Conservation (phyloP, 2,797 vertebrate species). For the Balearica regulorum region DNA sequence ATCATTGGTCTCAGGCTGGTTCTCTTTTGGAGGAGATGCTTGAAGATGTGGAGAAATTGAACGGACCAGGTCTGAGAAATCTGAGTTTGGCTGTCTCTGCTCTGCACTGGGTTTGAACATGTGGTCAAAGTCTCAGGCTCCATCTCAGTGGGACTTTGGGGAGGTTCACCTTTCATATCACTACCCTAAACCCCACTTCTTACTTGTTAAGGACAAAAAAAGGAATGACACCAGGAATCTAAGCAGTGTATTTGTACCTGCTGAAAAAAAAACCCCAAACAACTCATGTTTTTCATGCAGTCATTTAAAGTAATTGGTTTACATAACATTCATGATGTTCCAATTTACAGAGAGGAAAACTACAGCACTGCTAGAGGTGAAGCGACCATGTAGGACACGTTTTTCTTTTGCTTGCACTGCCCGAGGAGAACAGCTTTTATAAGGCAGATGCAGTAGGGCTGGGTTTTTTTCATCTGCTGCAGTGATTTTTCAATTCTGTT, state of each 20-base stretch:
- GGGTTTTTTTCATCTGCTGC: not conserved
- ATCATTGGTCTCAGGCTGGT: not conserved
- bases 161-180: not conserved
- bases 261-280: not conserved
- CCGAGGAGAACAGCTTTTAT: not conserved
- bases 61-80: not conserved
- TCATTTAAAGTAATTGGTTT: not conserved
- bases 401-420: not conserved
- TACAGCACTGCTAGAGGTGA: not conserved
- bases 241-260: not conserved
- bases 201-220: not conserved
- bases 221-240: not conserved
- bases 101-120: not conserved
- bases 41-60: not conserved
- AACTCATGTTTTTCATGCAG: not conserved
- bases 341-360: not conserved
- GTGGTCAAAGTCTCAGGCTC: not conserved
- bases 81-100: not conserved
- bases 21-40: not conserved
- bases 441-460: not conserved
- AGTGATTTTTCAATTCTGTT: not conserved
- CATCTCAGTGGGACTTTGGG: not conserved
- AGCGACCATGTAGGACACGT: rapidly evolving
- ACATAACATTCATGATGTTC: not conserved
- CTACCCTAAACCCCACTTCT: not conserved